Evolutionary conservation across 2,113 vertebrate species (phyloP).

Genomic region (Heptranchias perlo): DNA sequence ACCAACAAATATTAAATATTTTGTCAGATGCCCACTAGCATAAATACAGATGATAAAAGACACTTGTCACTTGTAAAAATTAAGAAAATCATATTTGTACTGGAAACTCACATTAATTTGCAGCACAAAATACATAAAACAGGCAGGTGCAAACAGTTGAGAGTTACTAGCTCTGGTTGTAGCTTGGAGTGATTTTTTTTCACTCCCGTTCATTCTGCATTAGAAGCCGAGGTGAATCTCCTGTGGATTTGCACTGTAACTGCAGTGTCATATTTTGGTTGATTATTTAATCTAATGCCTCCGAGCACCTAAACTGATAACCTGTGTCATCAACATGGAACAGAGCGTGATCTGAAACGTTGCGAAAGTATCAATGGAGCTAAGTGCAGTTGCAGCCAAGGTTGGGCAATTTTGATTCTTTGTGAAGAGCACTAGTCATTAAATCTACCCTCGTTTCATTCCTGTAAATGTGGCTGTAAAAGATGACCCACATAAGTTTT

Average conservation of each 20-base stretch:
- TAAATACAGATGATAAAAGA: background rate
- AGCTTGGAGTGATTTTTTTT: background rate
- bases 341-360: background rate
- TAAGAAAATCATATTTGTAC: too few species aligned
- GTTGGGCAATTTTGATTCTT: background rate
- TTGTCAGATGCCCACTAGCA: background rate
- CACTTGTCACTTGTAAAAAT: background rate
- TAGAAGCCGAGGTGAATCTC: background rate
- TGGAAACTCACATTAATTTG: background rate
- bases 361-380: background rate
- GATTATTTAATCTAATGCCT: background rate
- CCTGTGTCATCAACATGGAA: background rate
- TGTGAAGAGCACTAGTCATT: background rate
- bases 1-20: background rate
- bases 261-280: background rate
- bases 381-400: background rate
- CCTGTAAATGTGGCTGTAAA: background rate
- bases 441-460: background rate
- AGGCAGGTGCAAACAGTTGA: background rate
- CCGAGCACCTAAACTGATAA: background rate
- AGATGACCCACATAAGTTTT: background rate
- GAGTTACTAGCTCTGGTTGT: background rate
- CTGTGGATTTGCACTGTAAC: background rate
- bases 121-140: background rate
- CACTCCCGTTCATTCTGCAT: background rate